Base-by-base conservation (phyloP, 2,797 vertebrate species). In the Sebastes iracundus region DNA sequence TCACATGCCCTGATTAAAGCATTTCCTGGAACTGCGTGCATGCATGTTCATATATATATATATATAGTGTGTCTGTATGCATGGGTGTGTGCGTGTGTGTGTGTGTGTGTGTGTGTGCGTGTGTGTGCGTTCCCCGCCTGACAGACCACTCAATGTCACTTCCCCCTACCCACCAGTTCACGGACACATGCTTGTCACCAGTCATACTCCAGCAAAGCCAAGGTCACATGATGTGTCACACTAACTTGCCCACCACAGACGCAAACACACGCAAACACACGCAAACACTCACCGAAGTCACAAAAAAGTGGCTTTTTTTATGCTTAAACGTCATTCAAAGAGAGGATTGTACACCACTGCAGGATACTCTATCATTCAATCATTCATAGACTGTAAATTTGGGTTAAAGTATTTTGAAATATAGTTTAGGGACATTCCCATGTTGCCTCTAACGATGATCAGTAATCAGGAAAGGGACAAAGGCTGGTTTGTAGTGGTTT, bases 1-100 rank as follows among this genome's bases (percentile, higher is more conserved):
- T 93, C 72, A 90, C 88, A 90, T 93, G 95, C 81, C 92, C 95
- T 87, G 83, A 92, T 94, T 94, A 89, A 79, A 90, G 79, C 85
- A 90, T 89, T 95, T 94, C 86, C 88, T 91, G 92, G 92, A 95
- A 94, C 85, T 69, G 84, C 86, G 71, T 83, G 82, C 79, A 83
- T 72, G 53, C 46, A 84, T 90, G 73, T 82, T 55, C 53, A 32
- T 69, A 49, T 35, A 32, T 56, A 2, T 59, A 38, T 55, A 10
- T 77, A 8, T 49, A 38, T 72, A 42, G 49, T 75, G 71, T 66
- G 77, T 49, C 38, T 58, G 72, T 20, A 7, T 65, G 23, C 22
- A 52, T 32, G 22, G 77, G 66, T 59, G 64, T 67, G 77, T 71
- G 62, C 64, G 53, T 70, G 42, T 81, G 46, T 68, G 35, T 61